Conservation (phyloP, 1,140 invertebrate genomes). For the Atopsyche davidsoni region DNA sequence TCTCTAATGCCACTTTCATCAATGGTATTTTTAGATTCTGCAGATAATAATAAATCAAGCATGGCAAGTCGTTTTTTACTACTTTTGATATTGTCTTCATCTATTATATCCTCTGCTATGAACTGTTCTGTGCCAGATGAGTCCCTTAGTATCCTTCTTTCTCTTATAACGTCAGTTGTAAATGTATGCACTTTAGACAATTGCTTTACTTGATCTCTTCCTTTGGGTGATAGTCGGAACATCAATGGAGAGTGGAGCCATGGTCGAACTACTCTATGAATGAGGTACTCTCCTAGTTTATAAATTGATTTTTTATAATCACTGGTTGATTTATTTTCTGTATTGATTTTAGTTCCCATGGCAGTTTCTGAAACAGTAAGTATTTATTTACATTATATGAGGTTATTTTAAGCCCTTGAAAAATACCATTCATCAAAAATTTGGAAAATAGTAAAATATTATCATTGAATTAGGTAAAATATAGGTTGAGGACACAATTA, state of each 20-base stretch:
- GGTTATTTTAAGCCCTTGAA: no score
- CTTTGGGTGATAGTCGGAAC: conserved; percentile 29
- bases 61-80: conserved; percentile 33
- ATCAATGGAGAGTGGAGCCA: conserved; percentile 34
- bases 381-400: no score
- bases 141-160: conserved; percentile 23
- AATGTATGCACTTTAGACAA: conserved; percentile 33
- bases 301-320: conserved; percentile 39
- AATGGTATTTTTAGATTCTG: conserved; percentile 48
- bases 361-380: no score
- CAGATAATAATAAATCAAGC: conserved; percentile 51
- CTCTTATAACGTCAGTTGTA: conserved; percentile 35
- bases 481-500: not conserved
- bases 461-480: not conserved
- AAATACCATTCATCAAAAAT: no score
- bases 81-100: not conserved
- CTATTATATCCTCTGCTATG: conserved; percentile 16
- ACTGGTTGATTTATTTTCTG: conserved; percentile 24
- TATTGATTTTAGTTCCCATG: conserved; percentile 39
- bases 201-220: conserved; percentile 30
- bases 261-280: conserved; percentile 36
- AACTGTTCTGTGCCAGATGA: not conserved
- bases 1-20: conserved; percentile 66
- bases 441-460: no score
- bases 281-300: conserved; percentile 35